These are phyloP conservation scores for Baronia brevicornis DNA, from an alignment of 2,888 invertebrate species.

Conservation along the genomic window DNA sequence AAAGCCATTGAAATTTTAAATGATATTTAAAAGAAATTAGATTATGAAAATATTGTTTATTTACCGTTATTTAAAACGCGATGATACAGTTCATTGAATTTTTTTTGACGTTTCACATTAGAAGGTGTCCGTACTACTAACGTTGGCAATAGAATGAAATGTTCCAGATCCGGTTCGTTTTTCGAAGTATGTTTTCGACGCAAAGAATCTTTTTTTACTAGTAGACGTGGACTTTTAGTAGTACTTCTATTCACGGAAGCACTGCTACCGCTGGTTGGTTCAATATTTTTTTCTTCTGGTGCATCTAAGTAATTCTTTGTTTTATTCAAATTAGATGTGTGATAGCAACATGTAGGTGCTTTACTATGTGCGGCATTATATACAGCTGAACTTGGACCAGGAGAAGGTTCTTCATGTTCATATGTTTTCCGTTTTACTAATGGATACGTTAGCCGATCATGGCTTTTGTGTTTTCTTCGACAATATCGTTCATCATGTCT, in stretches of 20 bases:
- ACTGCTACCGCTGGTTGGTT: constrained; percentile 42
- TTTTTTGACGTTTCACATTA: constrained; percentile 60
- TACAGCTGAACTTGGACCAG: constrained; percentile 50
- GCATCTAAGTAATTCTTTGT: constrained; percentile 21
- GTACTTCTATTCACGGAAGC: constrained; percentile 29
- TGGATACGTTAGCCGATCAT: constrained; percentile 34
- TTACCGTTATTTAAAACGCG: constrained; percentile 40
- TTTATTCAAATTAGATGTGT: constrained; percentile 34
- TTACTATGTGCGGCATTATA: constrained; percentile 31
- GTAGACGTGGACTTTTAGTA: constrained; percentile 39
- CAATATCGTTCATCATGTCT: constrained; percentile 31
- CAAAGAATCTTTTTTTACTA: constrained; percentile 48
- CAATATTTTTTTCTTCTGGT: constrained; percentile 14
- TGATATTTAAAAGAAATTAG: background rate
- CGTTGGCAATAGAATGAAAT: constrained; percentile 59
- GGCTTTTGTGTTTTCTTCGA: constrained; percentile 39
- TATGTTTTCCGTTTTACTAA: constrained; percentile 31
- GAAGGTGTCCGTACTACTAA: constrained; percentile 62
- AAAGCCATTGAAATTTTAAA: too few species aligned
- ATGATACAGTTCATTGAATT: constrained; percentile 63
- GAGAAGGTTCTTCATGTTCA: constrained; percentile 39
- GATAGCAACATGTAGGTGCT: constrained; percentile 54
- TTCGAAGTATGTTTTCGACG: constrained; percentile 36
- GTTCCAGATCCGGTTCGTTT: constrained; percentile 55
- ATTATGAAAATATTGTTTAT: constrained; percentile 8